Base-by-base conservation (phyloP, 2,797 vertebrate species). In the Crenuchus spilurus region DNA sequence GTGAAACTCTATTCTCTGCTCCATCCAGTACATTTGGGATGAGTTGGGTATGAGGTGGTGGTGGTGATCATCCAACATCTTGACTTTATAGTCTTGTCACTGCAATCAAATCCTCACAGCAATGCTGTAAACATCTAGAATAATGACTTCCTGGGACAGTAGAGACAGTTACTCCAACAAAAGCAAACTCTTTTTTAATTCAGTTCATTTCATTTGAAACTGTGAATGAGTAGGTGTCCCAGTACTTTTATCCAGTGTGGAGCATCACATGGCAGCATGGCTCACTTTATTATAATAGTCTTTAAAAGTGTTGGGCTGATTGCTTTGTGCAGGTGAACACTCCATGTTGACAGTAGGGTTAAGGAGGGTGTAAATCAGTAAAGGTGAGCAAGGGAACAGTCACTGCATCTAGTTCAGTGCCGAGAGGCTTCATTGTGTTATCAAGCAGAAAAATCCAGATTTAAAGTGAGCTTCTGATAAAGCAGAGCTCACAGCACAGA, bases 391-490 rank as follows among this genome's bases (percentile, higher is more conserved):
- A 28, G n/a, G 13, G 24, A 73, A 16, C 26, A 37, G 51, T 37
- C 39, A 9, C 33, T 2, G 1, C 28, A 37, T 20, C 10, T 41
- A 37, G 41, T 41, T 31, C 37, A 46, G n/a, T 63, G 37, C n/a
- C n/a, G n/a, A n/a, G n/a, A n/a, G n/a, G n/a, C n/a, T n/a, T 48
- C 42, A n/a, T 20, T 49, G 31, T 20, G 41, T 54, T 30, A 41
- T 52, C 9, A 18, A 55, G 30, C 37, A 26, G 49, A 31, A 41
- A 63, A 55, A 31, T 54, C 48, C 54, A 54, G 30, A 51, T 31
- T 62, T 51, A 72, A 51, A 75, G 20, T 22, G 31, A 60, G 33
- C 28, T 37, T 63, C 30, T 60, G 62, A 72, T 39, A 20, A 20
- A 70, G 20, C 41, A 44, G 22, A 37, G 51, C 72, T 65, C 6